A percentile compares a stretch with the other conserved stretches of the same genome.
These are phyloP conservation scores for Penaeus vannamei DNA, from an alignment of 1,140 invertebrate genomes.

Conservation along the genomic window DNA sequence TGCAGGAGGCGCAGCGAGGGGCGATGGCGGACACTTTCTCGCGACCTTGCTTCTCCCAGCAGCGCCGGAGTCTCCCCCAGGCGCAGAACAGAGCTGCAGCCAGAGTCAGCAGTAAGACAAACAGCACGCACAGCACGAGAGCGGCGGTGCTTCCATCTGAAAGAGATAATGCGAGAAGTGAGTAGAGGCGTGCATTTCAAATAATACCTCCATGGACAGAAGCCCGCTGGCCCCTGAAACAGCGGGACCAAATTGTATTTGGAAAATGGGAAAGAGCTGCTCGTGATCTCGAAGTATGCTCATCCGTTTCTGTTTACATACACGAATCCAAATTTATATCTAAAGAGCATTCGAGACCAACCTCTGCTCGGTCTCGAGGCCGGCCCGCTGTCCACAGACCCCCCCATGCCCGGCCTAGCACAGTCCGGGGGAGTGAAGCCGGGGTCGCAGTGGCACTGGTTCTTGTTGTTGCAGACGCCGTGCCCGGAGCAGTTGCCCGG, in stretches of 20 bases:
- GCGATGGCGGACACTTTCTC: background rate
- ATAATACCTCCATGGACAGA: background rate
- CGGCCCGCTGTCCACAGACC: slow-evolving; percentile 92
- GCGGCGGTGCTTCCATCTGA: background rate
- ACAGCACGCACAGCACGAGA: background rate
- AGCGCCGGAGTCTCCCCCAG: slow-evolving; percentile 33
- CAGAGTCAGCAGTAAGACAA: slow-evolving; percentile 10
- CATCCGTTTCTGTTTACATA: background rate
- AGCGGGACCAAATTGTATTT: background rate
- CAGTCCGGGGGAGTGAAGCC: slow-evolving; percentile 92
- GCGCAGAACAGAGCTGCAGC: slow-evolving; percentile 35
- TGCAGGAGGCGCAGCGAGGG: slow-evolving; percentile 48
- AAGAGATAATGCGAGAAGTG: background rate
- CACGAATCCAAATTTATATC: background rate
- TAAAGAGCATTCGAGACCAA: background rate
- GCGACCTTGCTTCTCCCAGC: slow-evolving; percentile 36
- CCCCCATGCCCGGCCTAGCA: slow-evolving; percentile 87
- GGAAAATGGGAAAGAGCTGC: background rate
- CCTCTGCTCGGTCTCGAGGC: background rate
- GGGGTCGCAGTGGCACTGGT: slow-evolving; percentile 93
- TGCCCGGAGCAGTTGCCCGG: slow-evolving; percentile 88
- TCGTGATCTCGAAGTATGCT: background rate
- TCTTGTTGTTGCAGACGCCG: slow-evolving; percentile 91
- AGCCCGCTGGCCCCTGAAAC: no score
- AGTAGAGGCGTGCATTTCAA: background rate